Evolutionary conservation across 2,797 vertebrate genomes (phyloP).

Genomic region (Saxicola maurus): DNA sequence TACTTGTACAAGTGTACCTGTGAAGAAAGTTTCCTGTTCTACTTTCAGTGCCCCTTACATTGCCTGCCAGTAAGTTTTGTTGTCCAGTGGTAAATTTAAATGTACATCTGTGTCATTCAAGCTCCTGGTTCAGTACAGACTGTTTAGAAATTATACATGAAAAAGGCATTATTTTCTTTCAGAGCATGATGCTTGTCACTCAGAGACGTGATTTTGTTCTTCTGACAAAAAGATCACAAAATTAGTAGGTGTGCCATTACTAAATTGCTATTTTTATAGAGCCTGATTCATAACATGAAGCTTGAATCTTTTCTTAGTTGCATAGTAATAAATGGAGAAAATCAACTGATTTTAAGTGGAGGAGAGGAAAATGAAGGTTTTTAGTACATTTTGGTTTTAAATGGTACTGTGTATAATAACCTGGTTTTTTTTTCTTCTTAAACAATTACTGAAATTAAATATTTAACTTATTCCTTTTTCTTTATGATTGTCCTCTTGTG

Average conservation of each 20-base stretch:
- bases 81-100: neutral
- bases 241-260: neutral
- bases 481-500: neutral
- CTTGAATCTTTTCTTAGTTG: neutral
- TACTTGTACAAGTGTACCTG: neutral
- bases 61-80: neutral
- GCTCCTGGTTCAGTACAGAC: neutral
- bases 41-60: neutral
- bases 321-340: neutral
- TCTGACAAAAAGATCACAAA: neutral
- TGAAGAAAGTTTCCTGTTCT: neutral
- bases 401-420: neutral
- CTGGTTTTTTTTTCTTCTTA: neutral
- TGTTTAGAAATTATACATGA: neutral
- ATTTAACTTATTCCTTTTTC: neutral
- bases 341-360: neutral
- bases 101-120: neutral
- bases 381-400: neutral
- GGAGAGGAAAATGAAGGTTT: neutral
- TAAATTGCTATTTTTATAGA: conserved; percentile 15
- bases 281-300: neutral
- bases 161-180: neutral
- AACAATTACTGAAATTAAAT: neutral
- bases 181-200: neutral
- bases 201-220: neutral